These are phyloP conservation scores for Adelges cooleyi DNA, from an alignment of 1,140 invertebrate species.

Conservation along the genomic window DNA sequence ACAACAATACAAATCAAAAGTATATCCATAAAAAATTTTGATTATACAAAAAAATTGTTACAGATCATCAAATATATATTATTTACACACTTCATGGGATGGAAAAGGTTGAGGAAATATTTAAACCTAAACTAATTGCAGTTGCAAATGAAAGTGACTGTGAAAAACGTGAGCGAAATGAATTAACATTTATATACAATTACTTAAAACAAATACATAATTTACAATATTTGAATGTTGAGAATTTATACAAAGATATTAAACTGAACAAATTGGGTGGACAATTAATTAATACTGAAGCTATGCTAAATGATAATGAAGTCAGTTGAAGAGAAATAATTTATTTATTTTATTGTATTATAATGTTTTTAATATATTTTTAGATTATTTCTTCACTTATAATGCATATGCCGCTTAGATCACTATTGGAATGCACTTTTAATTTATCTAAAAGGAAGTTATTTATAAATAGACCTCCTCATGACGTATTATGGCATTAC, in stretches of 20 bases:
- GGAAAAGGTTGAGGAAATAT: neutral
- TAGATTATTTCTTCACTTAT: constrained; percentile 10
- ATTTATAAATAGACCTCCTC: neutral
- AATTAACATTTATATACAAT: constrained; percentile 13
- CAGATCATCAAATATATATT: neutral
- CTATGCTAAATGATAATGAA: neutral
- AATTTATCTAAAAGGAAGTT: constrained; percentile 4
- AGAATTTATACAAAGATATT: neutral
- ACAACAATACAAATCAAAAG: neutral
- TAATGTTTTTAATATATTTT: neutral
- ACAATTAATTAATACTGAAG: neutral
- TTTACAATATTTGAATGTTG: neutral
- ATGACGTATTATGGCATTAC: neutral
- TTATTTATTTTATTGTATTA: no score
- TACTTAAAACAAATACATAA: neutral
- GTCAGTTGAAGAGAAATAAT: neutral
- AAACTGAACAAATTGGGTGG: neutral
- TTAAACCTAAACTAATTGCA: neutral
- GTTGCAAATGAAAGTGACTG: neutral
- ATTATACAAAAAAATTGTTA: neutral
- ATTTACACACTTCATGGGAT: neutral
- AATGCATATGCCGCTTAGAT: neutral
- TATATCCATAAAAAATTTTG: no score
- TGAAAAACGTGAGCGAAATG: neutral
- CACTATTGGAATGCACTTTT: neutral